Evolutionary conservation across 2,113 vertebrate species (phyloP), one percentile per base, ranked within the genome.

Genomic region (Leucopsar rothschildi): DNA sequence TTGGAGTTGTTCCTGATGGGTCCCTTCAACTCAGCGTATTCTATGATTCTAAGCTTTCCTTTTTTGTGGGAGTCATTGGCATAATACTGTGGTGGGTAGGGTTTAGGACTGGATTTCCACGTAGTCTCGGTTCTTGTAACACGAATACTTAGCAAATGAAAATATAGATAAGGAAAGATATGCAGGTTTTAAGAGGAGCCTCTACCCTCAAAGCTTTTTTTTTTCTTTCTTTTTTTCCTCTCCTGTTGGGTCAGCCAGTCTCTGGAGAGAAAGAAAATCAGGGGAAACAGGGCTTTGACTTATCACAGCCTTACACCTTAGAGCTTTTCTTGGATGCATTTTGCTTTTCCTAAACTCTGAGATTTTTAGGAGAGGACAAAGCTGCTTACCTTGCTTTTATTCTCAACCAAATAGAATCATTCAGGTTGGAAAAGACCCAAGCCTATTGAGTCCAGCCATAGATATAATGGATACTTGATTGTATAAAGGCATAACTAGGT

Each of bases 231-330:
- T 79, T 56, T 56, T 92, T 12, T 11, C 8, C 22, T 42, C 42
- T 49, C 40, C 64, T 4, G 6, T 71, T 90, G 69, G 76, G 17
- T 88, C 49, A 86, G 59, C 31, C 64, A 86, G 1, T 42, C 31
- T 95, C 39, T 68, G 76, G 88, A 85, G 86, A 94, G 76, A 85
- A 76, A 16, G 42, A 82, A 70, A 47, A 73, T 90, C 83, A 93
- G 77, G 68, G 65, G 59, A 91, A 95, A 87, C 90, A 56, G 85
- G 92, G 81, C 86, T 94, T 91, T 94, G 89, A 95, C 40, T 88
- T 95, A 73, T 23, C 86, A 92, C 83, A 82, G 89, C 91, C 93
- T 91, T 96, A 90, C 64, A 91, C 52, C 64, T 70, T 86, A 82
- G 56, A 96, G 87, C 75, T 92, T 94, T 91, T 49, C 37, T 70